Evolutionary conservation across 1,140 invertebrate species (phyloP), one percentile per base, ranked within the genome.

Genomic region (Diabrotica undecimpunctata): DNA sequence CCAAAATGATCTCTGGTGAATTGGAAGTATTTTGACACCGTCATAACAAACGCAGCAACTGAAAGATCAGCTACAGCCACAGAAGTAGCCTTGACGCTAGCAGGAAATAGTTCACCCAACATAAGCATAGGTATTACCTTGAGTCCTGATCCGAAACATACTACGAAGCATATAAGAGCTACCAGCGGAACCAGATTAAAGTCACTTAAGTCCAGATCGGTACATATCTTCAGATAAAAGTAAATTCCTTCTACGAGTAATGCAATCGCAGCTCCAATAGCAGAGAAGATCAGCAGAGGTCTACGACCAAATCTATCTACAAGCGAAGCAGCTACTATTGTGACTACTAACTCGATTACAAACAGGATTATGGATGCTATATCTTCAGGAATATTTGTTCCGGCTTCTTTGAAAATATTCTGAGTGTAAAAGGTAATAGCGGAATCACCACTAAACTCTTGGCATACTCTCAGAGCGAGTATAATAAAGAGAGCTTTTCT

Each of bases 391-490:
- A 77, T 68, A 37, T 61, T 78, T 5, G 82, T 81, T 54, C 84
- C 83, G 12, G 83, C 83, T 50, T 82, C 83, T 37, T 66, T 56
- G 67, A 94, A 86, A 68, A 94, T 91, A 52, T 86, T 85, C 63
- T 91, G 87, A 13, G 88, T 84, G 72, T 92, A 92, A 37, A 88
- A 87, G 69, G 88, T 86, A 13, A 93, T 82, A 2, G 87, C 88
- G 57, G 88, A 88, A n/a, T 90, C 86, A 0, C 91, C 89, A 59
- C 86, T 89, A 39, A 92, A 82, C 73, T 92, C 89, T 76, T 93
- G 90, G 25, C 90, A 87, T 6, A 88, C 82, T 72, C 89, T 88
- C 61, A 92, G 79, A 11, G 85, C 79, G 46, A 87, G 72, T 35
- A 86, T 81, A 50, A 92, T 85, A 7, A 85, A 76, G 7, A 93